Conservation (phyloP, 2,797 vertebrate species). For the Dendrocincla tyrannina region DNA sequence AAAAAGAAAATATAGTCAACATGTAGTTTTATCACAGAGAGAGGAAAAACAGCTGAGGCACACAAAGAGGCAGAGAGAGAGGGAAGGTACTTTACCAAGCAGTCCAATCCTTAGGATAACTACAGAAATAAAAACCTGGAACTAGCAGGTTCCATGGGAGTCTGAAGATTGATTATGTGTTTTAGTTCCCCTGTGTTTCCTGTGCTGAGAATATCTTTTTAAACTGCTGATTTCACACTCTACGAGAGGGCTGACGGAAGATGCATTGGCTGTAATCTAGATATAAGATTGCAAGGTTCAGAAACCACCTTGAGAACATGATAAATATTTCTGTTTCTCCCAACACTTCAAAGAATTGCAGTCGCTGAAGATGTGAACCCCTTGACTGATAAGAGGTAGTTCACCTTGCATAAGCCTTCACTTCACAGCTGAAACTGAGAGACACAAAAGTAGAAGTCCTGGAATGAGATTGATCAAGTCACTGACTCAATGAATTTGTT, state of each 20-base stretch:
- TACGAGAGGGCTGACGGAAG: background rate
- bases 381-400: slow-evolving; percentile 16
- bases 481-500: background rate
- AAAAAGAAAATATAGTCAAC: background rate
- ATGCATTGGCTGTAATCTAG: background rate
- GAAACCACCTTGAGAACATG: slow-evolving; percentile 32
- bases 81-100: background rate
- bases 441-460: background rate
- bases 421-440: background rate
- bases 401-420: background rate
- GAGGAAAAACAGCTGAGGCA: background rate
- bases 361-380: background rate
- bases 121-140: slow-evolving; percentile 10
- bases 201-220: slow-evolving; percentile 38
- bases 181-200: background rate
- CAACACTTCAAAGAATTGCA: slow-evolving; percentile 1
- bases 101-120: background rate
- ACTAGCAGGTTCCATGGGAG: background rate
- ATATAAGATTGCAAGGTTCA: slow-evolving; percentile 26
- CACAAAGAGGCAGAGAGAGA: background rate
- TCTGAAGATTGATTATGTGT: slow-evolving; percentile 56
- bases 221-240: slow-evolving; percentile 54
- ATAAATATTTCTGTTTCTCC: slow-evolving; percentile 39
- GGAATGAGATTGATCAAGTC: background rate
- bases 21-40: background rate